Evolutionary conservation across 1,140 invertebrate genomes (phyloP).

Genomic region (Mizuhopecten yessoensis): DNA sequence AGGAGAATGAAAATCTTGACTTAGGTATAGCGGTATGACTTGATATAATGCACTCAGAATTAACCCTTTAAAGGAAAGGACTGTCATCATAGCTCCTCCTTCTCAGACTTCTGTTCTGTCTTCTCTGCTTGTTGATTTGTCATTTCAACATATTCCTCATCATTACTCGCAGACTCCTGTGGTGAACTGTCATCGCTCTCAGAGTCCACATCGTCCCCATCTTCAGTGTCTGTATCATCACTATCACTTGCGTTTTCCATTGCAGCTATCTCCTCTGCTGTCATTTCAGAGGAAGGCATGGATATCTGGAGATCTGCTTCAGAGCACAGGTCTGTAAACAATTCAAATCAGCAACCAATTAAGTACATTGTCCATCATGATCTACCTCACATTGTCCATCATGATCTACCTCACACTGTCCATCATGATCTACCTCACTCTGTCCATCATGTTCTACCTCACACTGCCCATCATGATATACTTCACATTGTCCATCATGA

Average conservation of each 20-base stretch:
- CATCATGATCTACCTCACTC: too few relatives aligned
- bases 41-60: neutral
- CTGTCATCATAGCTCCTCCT: slow-evolving; percentile 56
- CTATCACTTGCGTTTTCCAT: slow-evolving; percentile 49
- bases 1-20: neutral
- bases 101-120: neutral
- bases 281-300: slow-evolving; percentile 51
- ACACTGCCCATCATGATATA: too few relatives aligned
- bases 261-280: slow-evolving; percentile 53
- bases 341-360: too few relatives aligned
- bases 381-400: too few relatives aligned
- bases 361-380: too few relatives aligned
- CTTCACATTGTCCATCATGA: too few relatives aligned
- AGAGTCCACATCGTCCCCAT: slow-evolving; percentile 51
- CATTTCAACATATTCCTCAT: slow-evolving; percentile 10
- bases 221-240: slow-evolving; percentile 55
- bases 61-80: neutral
- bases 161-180: slow-evolving; percentile 47
- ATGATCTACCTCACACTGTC: too few relatives aligned
- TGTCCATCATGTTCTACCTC: too few relatives aligned
- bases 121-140: slow-evolving; percentile 30
- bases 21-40: neutral
- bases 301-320: slow-evolving; percentile 47
- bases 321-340: slow-evolving; percentile 50
- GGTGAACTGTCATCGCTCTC: slow-evolving; percentile 56